Base-by-base conservation (phyloP, 2,113 vertebrate genomes). In the Pseudorhombus dupliciocellatus region DNA sequence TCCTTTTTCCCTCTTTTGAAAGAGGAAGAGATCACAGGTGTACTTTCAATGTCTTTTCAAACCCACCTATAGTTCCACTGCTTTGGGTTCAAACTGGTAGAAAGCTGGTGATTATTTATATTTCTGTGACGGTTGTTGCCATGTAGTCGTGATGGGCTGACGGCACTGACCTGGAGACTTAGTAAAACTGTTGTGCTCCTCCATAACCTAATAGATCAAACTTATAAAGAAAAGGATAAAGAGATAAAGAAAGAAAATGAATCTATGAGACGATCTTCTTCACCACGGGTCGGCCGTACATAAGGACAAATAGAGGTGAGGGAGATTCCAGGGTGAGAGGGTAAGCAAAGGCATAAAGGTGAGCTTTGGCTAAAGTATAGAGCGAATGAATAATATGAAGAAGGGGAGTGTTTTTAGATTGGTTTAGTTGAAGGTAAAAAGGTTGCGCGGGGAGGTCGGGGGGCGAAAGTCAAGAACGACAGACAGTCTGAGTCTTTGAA, bases 221-320 rank as follows among this genome's bases (percentile, higher is more conserved):
- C 26, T 42, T 58, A 69, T 11, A 40, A 46, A n/a, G 53, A 30
- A 53, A 46, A 50, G 22, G 46, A 68, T 15, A 44, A 44, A 44
- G 14, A 56, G 34, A 37, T 37, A 37, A 37, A 68, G 37, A 67
- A 67, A 73, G 53, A 63, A 65, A 81, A 67, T 71, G 14, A 71
- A 72, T 46, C 24, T 34, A 30, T 57, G 67, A 56, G 51, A 24
- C 56, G 34, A 14, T 63, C 28, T 72, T 73, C 30, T 56, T 57
- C 31, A 37, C 40, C 62, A 70, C 77, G 83, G 80, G 83, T 81
- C 69, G 72, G 40, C 46, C 5, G 30, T 73, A 66, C 54, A 73
- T 71, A 50, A 80, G 83, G 83, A 86, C 77, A 74, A 70, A 71
- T 51, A 56, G 37, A 80, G 83, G 81, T 84, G 77, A 74, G 65